A percentile compares a stretch with the other conserved stretches of the same genome.
These are phyloP conservation scores for Lepeophtheirus nordmannii DNA, from an alignment of 2,888 invertebrate genomes.

Conservation along the genomic window DNA sequence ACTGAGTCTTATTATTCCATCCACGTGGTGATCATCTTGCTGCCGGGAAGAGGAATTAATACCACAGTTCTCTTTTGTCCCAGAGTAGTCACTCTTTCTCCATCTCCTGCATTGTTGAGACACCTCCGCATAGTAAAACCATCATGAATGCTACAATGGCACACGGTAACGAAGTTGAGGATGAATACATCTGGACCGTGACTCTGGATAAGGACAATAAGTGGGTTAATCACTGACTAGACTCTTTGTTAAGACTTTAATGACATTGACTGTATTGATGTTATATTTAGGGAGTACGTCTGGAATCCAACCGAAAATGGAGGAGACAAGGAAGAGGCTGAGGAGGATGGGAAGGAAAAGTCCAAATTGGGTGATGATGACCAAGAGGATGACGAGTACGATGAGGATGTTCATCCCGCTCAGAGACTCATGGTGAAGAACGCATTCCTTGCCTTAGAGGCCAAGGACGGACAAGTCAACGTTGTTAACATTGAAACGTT, in stretches of 20 bases:
- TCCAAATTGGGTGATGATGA: not conserved
- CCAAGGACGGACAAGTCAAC: not conserved
- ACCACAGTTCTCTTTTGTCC: too few relatives aligned
- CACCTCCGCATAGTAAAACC: not conserved
- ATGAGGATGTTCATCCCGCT: not conserved
- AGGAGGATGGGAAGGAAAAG: not conserved
- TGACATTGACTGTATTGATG: not conserved
- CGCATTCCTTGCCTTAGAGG: not conserved
- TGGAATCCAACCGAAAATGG: not conserved
- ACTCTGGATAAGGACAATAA: not conserved
- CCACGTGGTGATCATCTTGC: too few relatives aligned
- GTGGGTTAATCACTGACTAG: too few relatives aligned
- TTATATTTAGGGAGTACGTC: not conserved
- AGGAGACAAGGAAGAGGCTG: conserved; percentile 2
- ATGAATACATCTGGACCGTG: conserved; percentile 3
- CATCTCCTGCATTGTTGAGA: too few relatives aligned
- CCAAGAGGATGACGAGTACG: not conserved
- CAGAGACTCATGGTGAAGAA: not conserved
- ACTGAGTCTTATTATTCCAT: too few relatives aligned
- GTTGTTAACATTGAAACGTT: not conserved
- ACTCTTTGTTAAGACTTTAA: not conserved
- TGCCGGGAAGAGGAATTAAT: too few relatives aligned
- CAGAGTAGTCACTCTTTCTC: too few relatives aligned
- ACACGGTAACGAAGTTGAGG: not conserved
- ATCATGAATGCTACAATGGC: not conserved